Evolutionary conservation across 2,888 invertebrate genomes (phyloP).

Genomic region (Rhagophthalmus giganteus): DNA sequence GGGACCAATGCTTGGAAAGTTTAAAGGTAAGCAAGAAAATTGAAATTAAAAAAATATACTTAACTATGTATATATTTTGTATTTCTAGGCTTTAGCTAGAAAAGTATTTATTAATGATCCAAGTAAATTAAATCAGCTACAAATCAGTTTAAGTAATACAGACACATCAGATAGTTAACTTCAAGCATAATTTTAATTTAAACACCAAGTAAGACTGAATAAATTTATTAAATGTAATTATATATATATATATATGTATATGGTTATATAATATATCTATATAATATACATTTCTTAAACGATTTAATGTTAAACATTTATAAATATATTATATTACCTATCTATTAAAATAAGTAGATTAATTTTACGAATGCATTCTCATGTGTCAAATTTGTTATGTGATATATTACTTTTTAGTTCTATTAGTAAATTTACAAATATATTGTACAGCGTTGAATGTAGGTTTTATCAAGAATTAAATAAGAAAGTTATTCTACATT

Average conservation of each 20-base stretch:
- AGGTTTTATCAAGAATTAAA: slow-evolving; percentile 5
- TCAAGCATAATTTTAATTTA: slow-evolving; percentile 36
- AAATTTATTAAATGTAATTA: slow-evolving; percentile 37
- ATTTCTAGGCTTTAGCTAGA: slow-evolving; percentile 71
- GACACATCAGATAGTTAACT: slow-evolving; percentile 42
- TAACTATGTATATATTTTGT: slow-evolving; percentile 25
- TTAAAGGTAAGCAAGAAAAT: slow-evolving; percentile 64
- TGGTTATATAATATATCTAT: not conserved
- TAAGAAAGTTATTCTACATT: too few species aligned
- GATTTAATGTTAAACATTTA: slow-evolving; percentile 39
- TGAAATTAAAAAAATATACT: slow-evolving; percentile 4
- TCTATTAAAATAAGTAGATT: slow-evolving; percentile 13
- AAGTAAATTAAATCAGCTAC: slow-evolving; percentile 65
- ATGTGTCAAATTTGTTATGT: slow-evolving; percentile 54
- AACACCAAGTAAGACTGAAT: slow-evolving; percentile 44
- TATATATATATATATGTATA: slow-evolving; percentile 32
- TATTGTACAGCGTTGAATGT: slow-evolving; percentile 18
- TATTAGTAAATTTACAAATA: slow-evolving; percentile 19
- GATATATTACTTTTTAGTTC: slow-evolving; percentile 39
- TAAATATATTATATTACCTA: slow-evolving; percentile 12
- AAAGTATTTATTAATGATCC: slow-evolving; percentile 83
- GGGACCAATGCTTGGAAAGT: slow-evolving; percentile 90
- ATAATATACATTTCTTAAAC: slow-evolving; percentile 47
- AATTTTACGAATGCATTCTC: slow-evolving; percentile 41
- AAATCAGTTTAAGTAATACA: slow-evolving; percentile 38